Base-by-base conservation (phyloP, 2,888 invertebrate species). In the Phoenoteleia sp. region DNA sequence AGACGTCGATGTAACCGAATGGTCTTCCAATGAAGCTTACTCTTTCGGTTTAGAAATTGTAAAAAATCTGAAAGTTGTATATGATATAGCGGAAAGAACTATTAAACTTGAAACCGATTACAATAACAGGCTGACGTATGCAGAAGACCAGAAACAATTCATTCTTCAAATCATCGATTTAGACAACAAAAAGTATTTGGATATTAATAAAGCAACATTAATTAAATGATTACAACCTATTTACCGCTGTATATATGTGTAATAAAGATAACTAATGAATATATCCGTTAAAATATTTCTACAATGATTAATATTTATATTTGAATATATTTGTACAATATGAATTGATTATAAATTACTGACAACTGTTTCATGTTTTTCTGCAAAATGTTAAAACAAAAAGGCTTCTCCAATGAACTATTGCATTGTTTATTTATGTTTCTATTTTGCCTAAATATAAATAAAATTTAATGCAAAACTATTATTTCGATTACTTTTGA, bases 131-230 rank as follows among this genome's bases (percentile, higher is more conserved):
- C 25, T 81, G 5, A 76, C 75, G 11, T 21, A 54, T 52, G 21
- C 45, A 29, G 81, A 81, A 75, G 62, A 74, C 2, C 74, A 81
- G 27, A 80, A 74, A 62, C 72, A 80, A 72, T 80, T 60, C 27
- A 64, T 80, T 67, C 13, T 81, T n/a, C 49, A 81, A 74, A 39
- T 62, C 21, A 21, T 67, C 25, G 60, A 64, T 13, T 27, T 23
- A 2, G 36, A 60, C 21, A 36, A 64, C 47, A 64, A 64, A 17
- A 64, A 25, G 23, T 60, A 60, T 60, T 36, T n/a, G 13, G 60
- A 64, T 47, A 29, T 45, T 47, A 25, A 64, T 27, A 64, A 64
- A 64, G 15, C 45, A 13, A 64, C 27, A 47, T 42, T 62, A 15
- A 42, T 62, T 11, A 62, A 62, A 42, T 36, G 27, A 58, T 36